Conservation (phyloP, 2,888 invertebrate genomes). For the Pristionchus arcanus region DNA sequence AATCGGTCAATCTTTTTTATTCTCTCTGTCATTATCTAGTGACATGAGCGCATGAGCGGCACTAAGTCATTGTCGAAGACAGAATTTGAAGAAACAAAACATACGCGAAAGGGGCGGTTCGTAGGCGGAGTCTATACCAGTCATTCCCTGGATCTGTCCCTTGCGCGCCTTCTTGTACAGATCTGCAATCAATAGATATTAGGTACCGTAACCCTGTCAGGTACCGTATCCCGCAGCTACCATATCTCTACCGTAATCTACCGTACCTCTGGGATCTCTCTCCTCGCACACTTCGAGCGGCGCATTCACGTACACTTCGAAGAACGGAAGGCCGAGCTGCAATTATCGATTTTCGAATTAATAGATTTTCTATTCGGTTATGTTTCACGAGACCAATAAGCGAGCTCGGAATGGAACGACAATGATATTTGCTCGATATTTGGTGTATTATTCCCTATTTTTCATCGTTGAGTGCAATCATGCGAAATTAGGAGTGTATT, state of each 20-base stretch:
- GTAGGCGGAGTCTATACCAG: conserved; percentile 94
- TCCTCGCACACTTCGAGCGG: conserved; percentile 94
- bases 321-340: conserved; percentile 89
- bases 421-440: neutral
- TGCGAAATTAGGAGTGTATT: too few relatives aligned
- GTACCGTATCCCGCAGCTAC: neutral
- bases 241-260: neutral
- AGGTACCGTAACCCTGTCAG: neutral
- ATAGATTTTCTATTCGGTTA: too few relatives aligned
- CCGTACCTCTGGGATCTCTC: conserved; percentile 91
- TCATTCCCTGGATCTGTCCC: conserved; percentile 90
- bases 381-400: too few relatives aligned
- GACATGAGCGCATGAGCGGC: too few relatives aligned
- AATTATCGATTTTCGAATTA: neutral
- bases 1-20: neutral
- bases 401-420: too few relatives aligned
- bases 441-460: neutral
- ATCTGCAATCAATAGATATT: conserved; percentile 81
- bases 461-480: too few relatives aligned
- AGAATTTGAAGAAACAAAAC: neutral
- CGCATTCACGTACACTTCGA: conserved; percentile 97
- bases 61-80: too few relatives aligned
- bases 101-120: conserved; percentile 70
- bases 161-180: conserved; percentile 97
- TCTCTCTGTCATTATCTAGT: too few relatives aligned